These are phyloP conservation scores for Ficedula albicollis DNA, from an alignment of 2,797 vertebrate genomes.

Conservation along the genomic window DNA sequence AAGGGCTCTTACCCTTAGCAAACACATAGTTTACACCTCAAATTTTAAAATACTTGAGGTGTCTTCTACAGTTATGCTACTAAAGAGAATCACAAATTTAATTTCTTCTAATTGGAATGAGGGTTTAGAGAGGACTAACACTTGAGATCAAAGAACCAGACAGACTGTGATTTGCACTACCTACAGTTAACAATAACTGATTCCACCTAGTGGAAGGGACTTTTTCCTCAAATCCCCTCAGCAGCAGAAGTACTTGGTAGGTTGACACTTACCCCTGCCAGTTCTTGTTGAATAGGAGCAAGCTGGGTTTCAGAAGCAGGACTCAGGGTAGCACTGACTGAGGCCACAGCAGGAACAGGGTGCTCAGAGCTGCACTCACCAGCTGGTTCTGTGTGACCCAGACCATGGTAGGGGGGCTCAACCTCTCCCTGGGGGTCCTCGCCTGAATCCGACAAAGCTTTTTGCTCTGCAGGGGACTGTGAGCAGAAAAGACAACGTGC, in stretches of 20 bases:
- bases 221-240: background rate
- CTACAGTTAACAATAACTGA: background rate
- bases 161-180: background rate
- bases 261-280: slow-evolving; percentile 76
- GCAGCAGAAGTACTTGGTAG: slow-evolving; percentile 40
- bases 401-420: slow-evolving; percentile 61
- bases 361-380: slow-evolving; percentile 67
- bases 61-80: background rate
- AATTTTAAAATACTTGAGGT: background rate
- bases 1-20: background rate
- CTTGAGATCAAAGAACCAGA: background rate
- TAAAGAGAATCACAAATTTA: background rate
- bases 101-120: background rate
- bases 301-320: slow-evolving; percentile 70
- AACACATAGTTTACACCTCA: background rate
- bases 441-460: slow-evolving; percentile 74
- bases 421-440: slow-evolving; percentile 75
- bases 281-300: slow-evolving; percentile 68
- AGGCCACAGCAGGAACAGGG: slow-evolving; percentile 66
- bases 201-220: background rate
- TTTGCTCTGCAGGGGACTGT: slow-evolving; percentile 80
- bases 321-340: slow-evolving; percentile 58
- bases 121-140: background rate
- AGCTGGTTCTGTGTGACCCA: slow-evolving; percentile 65
- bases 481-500: slow-evolving; percentile 77